These are phyloP conservation scores for Varecia variegata DNA, from an alignment of 2,797 vertebrate genomes.

Conservation along the genomic window DNA sequence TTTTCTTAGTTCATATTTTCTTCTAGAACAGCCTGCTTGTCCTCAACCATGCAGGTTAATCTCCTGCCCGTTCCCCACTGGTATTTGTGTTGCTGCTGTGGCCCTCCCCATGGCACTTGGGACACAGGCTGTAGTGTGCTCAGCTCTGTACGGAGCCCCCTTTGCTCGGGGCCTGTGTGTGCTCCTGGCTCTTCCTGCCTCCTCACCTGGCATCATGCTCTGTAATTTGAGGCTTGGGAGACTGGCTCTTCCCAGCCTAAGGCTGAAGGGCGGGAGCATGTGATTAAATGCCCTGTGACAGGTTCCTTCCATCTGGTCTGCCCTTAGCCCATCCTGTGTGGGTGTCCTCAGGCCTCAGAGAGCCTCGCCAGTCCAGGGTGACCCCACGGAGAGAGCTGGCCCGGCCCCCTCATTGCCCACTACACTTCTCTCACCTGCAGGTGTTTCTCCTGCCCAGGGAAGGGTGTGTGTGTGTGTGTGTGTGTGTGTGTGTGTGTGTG, in stretches of 20 bases:
- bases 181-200: not conserved
- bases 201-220: not conserved
- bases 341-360: not conserved
- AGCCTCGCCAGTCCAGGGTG: not conserved
- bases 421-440: not conserved
- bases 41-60: not conserved
- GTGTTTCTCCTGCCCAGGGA: not conserved
- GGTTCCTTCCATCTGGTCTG: not conserved
- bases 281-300: no score
- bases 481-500: no score
- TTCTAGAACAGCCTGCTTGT: not conserved
- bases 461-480: no score
- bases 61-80: no score
- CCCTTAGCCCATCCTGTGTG: not conserved
- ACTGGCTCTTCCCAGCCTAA: not conserved
- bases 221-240: not conserved
- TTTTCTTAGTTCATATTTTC: not conserved
- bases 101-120: fast-evolving
- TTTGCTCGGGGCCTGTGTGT: not conserved
- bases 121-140: not conserved
- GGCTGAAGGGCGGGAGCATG: not conserved
- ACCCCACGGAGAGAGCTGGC: not conserved
- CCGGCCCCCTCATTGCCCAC: not conserved
- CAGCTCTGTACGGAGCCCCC: not conserved
- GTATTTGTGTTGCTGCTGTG: not conserved